Evolutionary conservation across 2,797 vertebrate genomes (phyloP).

Genomic region (Gobio occitaniae): DNA sequence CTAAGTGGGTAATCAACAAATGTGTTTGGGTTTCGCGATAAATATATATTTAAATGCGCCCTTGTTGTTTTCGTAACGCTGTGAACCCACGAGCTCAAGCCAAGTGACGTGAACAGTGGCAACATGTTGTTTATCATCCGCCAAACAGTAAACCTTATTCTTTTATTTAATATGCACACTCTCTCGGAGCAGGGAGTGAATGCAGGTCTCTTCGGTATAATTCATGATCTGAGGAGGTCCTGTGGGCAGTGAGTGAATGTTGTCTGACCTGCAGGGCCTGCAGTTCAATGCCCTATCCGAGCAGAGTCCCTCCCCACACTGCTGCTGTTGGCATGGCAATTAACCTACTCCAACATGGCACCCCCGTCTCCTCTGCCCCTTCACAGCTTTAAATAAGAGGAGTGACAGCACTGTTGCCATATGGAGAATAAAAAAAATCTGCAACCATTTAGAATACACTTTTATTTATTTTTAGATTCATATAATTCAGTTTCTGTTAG

Average conservation of each 20-base stretch:
- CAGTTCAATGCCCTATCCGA: constrained; percentile 28
- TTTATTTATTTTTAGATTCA: not conserved
- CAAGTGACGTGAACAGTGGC: constrained; percentile 8
- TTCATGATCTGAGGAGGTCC: not conserved
- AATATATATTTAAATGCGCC: not conserved
- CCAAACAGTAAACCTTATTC: not conserved
- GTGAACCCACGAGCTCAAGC: not conserved
- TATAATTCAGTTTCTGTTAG: not conserved
- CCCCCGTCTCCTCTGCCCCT: constrained; percentile 29
- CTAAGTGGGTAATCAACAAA: not conserved
- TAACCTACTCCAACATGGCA: constrained; percentile 39
- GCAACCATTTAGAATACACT: too few relatives aligned
- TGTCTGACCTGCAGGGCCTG: constrained; percentile 36
- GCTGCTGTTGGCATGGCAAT: constrained; percentile 49
- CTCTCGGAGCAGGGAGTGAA: not conserved
- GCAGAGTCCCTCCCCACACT: constrained; percentile 2
- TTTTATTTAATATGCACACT: not conserved
- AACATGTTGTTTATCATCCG: constrained; percentile 16
- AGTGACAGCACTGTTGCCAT: constrained; percentile 34
- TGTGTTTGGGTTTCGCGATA: not conserved
- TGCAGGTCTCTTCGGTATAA: not conserved
- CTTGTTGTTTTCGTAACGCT: not conserved
- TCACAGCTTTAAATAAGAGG: constrained; percentile 34
- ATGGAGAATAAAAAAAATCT: not conserved
- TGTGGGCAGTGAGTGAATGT: not conserved